A percentile compares a stretch with the other conserved stretches of the same genome.
Evolutionary conservation across 2,797 vertebrate genomes (phyloP).

Genomic region (Oreochromis grahami): DNA sequence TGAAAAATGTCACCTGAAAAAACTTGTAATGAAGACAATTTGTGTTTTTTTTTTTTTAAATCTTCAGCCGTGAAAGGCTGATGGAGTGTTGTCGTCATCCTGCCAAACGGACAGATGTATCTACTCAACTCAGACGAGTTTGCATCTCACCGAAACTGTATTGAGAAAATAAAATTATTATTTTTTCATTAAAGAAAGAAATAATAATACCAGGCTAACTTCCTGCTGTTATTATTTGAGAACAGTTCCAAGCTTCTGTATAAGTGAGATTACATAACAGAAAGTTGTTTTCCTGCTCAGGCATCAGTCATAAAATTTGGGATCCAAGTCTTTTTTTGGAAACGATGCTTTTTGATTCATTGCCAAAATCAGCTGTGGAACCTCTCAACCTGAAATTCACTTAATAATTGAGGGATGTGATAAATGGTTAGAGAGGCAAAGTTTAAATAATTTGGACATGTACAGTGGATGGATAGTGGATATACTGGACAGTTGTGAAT

Average conservation of each 20-base stretch:
- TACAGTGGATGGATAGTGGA: not conserved
- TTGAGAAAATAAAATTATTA: accelerated
- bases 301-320: not conserved
- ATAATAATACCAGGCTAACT: not conserved
- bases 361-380: not conserved
- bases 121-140: too few species aligned
- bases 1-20: not conserved
- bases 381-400: not conserved
- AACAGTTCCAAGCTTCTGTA: not conserved
- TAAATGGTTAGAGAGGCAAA: not conserved
- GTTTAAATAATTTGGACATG: not conserved
- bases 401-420: not conserved
- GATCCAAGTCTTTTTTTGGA: not conserved
- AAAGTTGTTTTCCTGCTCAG: accelerated
- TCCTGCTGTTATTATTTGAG: not conserved
- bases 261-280: not conserved
- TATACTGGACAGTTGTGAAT: not conserved
- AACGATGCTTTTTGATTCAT: not conserved
- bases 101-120: not conserved
- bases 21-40: not conserved
- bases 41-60: accelerated
- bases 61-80: not conserved
- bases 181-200: not conserved
- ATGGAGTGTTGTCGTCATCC: not conserved
- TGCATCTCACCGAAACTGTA: not conserved